Conservation (phyloP, 2,113 vertebrate species). For the Plecotus auritus region DNA sequence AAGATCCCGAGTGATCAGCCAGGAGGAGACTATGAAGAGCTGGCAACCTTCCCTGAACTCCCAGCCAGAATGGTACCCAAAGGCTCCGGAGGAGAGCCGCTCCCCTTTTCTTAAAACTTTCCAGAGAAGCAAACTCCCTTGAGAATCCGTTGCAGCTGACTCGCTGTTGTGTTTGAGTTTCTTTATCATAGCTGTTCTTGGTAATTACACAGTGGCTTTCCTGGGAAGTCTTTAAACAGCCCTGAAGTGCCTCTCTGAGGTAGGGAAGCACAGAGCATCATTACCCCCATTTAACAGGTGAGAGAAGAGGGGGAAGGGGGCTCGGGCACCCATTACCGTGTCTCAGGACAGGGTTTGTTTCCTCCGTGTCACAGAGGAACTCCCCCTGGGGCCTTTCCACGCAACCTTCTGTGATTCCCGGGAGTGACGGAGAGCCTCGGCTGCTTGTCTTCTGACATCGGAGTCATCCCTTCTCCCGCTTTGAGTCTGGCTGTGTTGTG, state of each 20-base stretch:
- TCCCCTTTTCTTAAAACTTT: conserved; percentile 49
- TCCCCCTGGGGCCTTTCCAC: background rate
- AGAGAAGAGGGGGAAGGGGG: conserved; percentile 60
- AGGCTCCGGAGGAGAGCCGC: background rate
- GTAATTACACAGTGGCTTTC: conserved; percentile 70
- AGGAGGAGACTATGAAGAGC: background rate
- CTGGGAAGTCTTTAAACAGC: conserved; percentile 70
- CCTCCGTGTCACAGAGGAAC: background rate
- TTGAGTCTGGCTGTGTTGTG: background rate
- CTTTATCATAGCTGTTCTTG: conserved; percentile 71
- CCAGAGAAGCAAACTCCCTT: conserved; percentile 53
- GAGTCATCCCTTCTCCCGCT: background rate
- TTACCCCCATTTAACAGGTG: conserved; percentile 74
- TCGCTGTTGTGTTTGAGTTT: conserved; percentile 71
- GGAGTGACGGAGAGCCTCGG: background rate
- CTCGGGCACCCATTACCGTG: background rate
- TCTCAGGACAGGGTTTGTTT: background rate
- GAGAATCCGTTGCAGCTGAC: conserved; percentile 66
- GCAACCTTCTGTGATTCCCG: background rate
- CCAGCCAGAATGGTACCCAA: background rate
- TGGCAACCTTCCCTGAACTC: background rate
- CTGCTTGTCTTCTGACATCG: background rate
- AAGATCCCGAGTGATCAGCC: background rate
- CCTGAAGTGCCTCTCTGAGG: conserved; percentile 65
- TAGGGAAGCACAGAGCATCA: conserved; percentile 58